Evolutionary conservation across 2,888 invertebrate genomes (phyloP).

Genomic region (Hoplodrina ambigua): DNA sequence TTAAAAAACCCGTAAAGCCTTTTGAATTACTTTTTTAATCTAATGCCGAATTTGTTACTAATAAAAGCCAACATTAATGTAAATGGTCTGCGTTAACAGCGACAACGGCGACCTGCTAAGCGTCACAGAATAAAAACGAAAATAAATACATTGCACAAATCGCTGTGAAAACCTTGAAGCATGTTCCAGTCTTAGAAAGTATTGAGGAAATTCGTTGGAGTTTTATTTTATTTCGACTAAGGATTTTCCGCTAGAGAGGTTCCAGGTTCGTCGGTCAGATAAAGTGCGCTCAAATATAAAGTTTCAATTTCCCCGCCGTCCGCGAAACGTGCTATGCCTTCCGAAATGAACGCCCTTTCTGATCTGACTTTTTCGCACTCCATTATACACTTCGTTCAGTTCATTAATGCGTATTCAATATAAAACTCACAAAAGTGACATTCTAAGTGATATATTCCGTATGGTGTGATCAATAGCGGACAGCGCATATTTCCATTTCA

Average conservation of each 20-base stretch:
- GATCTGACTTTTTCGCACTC: constrained; percentile 69
- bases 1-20: constrained; percentile 41
- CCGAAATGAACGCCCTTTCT: constrained; percentile 75
- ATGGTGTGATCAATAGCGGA: constrained; percentile 39
- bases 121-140: constrained; percentile 57
- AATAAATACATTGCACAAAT: constrained; percentile 72
- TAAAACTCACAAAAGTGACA: constrained; percentile 29
- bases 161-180: constrained; percentile 71
- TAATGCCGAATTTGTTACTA: constrained; percentile 47
- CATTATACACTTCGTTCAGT: constrained; percentile 43
- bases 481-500: constrained; percentile 53
- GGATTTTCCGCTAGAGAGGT: constrained; percentile 80
- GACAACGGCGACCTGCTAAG: constrained; percentile 39
- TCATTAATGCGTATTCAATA: constrained; percentile 54
- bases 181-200: constrained; percentile 74
- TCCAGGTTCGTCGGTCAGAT: constrained; percentile 83
- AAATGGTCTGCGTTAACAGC: constrained; percentile 43
- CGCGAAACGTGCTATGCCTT: constrained; percentile 80
- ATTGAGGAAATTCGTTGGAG: constrained; percentile 77
- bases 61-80: constrained; percentile 50
- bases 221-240: constrained; percentile 84
- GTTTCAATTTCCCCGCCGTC: constrained; percentile 86
- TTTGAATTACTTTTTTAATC: constrained; percentile 51
- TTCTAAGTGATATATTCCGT: constrained; percentile 35
- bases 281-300: constrained; percentile 88